These are phyloP conservation scores for Trichacis sp. DNA, from an alignment of 2,888 invertebrate genomes.

Conservation along the genomic window DNA sequence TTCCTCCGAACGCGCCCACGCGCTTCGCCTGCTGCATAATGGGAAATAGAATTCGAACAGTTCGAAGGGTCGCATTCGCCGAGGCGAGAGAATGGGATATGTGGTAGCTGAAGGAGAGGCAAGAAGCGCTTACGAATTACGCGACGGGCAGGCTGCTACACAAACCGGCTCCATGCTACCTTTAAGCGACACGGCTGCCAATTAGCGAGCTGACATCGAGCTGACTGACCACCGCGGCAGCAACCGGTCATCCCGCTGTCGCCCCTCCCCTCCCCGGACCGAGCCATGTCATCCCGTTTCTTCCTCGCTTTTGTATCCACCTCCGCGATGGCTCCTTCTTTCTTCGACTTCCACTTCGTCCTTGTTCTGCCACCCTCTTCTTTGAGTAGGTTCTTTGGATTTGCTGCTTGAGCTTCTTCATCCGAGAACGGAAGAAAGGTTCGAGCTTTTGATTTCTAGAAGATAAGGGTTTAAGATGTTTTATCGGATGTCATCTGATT, in stretches of 20 bases:
- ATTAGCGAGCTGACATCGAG: slow-evolving; percentile 67
- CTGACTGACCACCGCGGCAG: slow-evolving; percentile 64
- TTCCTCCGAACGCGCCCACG: too few species aligned
- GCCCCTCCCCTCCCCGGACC: slow-evolving; percentile 29
- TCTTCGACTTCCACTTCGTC: too few species aligned
- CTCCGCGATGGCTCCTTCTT: slow-evolving; percentile 31
- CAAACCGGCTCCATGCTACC: slow-evolving; percentile 63
- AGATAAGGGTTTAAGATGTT: too few species aligned
- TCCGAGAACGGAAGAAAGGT: too few species aligned
- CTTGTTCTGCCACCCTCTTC: too few species aligned
- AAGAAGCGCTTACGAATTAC: slow-evolving; percentile 67
- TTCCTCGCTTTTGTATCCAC: slow-evolving; percentile 14
- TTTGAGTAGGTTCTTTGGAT: too few species aligned
- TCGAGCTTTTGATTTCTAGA: too few species aligned
- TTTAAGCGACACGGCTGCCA: slow-evolving; percentile 67
- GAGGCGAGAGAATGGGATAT: slow-evolving; percentile 7
- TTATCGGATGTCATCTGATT: too few species aligned
- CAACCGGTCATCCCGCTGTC: slow-evolving; percentile 47
- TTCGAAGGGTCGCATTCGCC: background rate
- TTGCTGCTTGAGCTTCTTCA: too few species aligned
- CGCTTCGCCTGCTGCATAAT: slow-evolving; percentile 33
- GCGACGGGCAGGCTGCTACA: slow-evolving; percentile 61
- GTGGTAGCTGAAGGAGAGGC: slow-evolving; percentile 36
- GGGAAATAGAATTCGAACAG: slow-evolving; percentile 33
- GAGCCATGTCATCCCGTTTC: slow-evolving; percentile 21